These are phyloP conservation scores for Bembecia ichneumoniformis DNA, from an alignment of 2,888 invertebrate species.

Conservation along the genomic window DNA sequence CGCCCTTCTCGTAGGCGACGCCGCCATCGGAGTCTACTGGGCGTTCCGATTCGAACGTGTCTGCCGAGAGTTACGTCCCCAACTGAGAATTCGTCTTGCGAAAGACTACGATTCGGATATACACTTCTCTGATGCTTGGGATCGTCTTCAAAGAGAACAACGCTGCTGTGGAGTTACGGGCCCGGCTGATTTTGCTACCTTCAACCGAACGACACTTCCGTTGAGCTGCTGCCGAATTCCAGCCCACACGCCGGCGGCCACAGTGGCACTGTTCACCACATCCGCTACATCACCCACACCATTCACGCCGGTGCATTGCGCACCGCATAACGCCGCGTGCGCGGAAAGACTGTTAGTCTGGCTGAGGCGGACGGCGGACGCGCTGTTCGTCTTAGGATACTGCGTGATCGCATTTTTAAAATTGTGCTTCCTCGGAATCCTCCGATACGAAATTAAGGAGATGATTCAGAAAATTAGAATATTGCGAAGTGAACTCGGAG, in stretches of 20 bases:
- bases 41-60: slow-evolving; percentile 84
- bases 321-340: slow-evolving; percentile 75
- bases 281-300: slow-evolving; percentile 47
- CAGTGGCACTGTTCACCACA: slow-evolving; percentile 66
- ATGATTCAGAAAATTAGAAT: slow-evolving; percentile 93
- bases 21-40: slow-evolving; percentile 88
- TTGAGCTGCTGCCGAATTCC: slow-evolving; percentile 62
- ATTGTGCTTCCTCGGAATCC: slow-evolving; percentile 88
- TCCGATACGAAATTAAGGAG: slow-evolving; percentile 89
- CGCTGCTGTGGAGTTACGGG: slow-evolving; percentile 86
- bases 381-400: slow-evolving; percentile 86
- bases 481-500: slow-evolving; percentile 77
- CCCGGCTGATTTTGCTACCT: slow-evolving; percentile 64
- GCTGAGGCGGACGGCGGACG: slow-evolving; percentile 84
- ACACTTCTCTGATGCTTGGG: slow-evolving; percentile 84
- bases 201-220: slow-evolving; percentile 53
- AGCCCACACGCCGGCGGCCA: slow-evolving; percentile 47
- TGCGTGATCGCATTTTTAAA: slow-evolving; percentile 92
- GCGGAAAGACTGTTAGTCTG: slow-evolving; percentile 81
- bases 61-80: slow-evolving; percentile 80
- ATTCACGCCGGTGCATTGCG: slow-evolving; percentile 53
- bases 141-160: slow-evolving; percentile 80
- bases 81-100: slow-evolving; percentile 72
- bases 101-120: slow-evolving; percentile 81
- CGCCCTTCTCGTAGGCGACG: slow-evolving; percentile 85